Evolutionary conservation across 2,797 vertebrate genomes (phyloP).

Genomic region (Melanotaenia pygmaea): DNA sequence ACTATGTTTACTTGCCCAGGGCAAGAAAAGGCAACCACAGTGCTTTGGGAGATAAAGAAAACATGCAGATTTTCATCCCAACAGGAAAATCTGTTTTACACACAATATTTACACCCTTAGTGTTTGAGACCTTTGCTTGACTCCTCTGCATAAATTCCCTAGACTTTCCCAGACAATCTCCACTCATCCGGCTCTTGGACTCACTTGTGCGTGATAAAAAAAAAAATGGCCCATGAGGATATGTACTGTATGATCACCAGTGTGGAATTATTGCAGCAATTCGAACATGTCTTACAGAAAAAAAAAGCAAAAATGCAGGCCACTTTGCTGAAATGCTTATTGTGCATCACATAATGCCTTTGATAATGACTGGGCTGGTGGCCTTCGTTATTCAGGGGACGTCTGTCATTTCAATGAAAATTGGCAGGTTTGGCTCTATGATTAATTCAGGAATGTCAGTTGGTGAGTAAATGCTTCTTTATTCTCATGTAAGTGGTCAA

Average conservation of each 20-base stretch:
- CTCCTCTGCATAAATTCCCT: conserved; percentile 20
- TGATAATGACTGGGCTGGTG: conserved; percentile 61
- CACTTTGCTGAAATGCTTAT: conserved; percentile 66
- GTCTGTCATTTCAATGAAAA: conserved; percentile 77
- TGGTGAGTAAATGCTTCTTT: conserved; percentile 80
- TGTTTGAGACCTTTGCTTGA: conserved; percentile 23
- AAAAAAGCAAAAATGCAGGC: conserved; percentile 18
- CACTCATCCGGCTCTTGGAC: background rate
- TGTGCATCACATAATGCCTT: conserved; percentile 51
- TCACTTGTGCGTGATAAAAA: conserved; percentile 16
- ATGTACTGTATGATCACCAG: background rate
- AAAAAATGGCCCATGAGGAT: background rate
- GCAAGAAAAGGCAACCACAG: conserved; percentile 28
- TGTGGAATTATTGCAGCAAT: conserved; percentile 23
- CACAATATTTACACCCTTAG: conserved; percentile 13
- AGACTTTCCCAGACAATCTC: conserved; percentile 3
- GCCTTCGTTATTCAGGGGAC: conserved; percentile 56
- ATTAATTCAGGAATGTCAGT: conserved; percentile 82
- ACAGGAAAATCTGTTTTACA: conserved; percentile 40
- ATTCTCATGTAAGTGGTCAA: conserved; percentile 77
- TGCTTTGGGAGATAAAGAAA: conserved; percentile 1
- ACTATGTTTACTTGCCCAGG: conserved; percentile 18
- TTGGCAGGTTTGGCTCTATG: conserved; percentile 73
- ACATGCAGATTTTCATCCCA: conserved; percentile 38
- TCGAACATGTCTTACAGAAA: conserved; percentile 41